Conservation (phyloP, 2,113 vertebrate genomes). For the Cochlearius cochlearius region DNA sequence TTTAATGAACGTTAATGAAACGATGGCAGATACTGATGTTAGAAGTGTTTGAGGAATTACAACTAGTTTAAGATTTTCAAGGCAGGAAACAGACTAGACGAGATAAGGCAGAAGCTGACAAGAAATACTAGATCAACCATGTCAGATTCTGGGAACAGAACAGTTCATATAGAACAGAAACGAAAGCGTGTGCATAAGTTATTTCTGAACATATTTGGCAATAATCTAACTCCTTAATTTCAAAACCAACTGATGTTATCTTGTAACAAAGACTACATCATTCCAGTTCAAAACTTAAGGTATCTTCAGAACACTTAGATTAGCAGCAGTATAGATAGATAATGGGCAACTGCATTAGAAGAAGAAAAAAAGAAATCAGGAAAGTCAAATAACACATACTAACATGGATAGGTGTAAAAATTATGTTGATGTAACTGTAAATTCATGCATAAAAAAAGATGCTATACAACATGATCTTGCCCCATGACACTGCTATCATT, state of each 20-base stretch:
- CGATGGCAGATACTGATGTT: not conserved
- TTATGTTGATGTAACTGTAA: not conserved
- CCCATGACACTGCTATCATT: not conserved
- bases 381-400: not conserved
- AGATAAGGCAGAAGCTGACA: not conserved
- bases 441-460: not conserved
- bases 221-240: not conserved
- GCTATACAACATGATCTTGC: not conserved
- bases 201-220: not conserved
- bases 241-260: not conserved
- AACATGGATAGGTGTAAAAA: not conserved
- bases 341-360: not conserved
- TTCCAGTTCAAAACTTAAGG: not conserved
- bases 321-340: not conserved
- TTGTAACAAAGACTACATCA: not conserved
- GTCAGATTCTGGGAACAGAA: not conserved
- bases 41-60: not conserved
- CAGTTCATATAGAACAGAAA: not conserved
- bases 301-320: not conserved
- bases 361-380: not conserved
- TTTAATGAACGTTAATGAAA: not conserved
- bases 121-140: not conserved
- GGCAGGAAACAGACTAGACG: not conserved
- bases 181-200: not conserved
- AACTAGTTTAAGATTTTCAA: not conserved